A percentile compares a stretch with the other conserved stretches of the same genome.
Conservation (phyloP, 2,113 vertebrate genomes). For the Corvus moneduloides region DNA sequence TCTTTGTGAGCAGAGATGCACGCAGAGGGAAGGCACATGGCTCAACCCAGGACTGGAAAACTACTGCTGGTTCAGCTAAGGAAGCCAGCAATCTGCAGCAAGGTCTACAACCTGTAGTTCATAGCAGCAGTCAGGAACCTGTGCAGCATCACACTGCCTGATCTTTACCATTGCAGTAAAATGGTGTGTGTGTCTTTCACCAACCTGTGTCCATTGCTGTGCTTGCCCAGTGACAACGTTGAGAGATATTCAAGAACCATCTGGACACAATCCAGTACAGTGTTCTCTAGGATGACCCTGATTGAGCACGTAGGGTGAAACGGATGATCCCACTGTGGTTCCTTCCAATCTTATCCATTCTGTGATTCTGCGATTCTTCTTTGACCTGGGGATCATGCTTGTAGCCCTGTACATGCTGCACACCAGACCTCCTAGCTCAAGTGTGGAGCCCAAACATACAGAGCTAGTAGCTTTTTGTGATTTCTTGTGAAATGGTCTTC, state of each 20-base stretch:
- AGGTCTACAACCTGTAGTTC: neutral
- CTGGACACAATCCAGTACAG: neutral
- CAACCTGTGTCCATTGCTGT: neutral
- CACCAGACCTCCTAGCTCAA: neutral
- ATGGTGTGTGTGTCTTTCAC: neutral
- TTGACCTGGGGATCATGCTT: neutral
- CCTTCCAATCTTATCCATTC: neutral
- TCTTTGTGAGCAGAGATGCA: neutral
- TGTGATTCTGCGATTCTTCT: neutral
- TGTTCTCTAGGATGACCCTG: neutral
- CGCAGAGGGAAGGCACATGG: fast-evolving
- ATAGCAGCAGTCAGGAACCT: neutral
- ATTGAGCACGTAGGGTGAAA: fast-evolving
- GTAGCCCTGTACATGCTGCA: neutral
- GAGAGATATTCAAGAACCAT: neutral
- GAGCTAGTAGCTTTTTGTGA: neutral
- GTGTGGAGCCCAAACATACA: fast-evolving
- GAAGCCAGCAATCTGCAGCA: neutral
- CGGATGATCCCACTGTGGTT: neutral
- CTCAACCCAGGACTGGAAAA: neutral
- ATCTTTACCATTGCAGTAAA: neutral
- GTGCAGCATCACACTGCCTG: fast-evolving
- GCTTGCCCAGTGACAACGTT: neutral
- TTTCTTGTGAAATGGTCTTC: neutral
- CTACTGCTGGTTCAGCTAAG: neutral